Base-by-base conservation (phyloP, 1,140 invertebrate species). In the Popillia japonica region DNA sequence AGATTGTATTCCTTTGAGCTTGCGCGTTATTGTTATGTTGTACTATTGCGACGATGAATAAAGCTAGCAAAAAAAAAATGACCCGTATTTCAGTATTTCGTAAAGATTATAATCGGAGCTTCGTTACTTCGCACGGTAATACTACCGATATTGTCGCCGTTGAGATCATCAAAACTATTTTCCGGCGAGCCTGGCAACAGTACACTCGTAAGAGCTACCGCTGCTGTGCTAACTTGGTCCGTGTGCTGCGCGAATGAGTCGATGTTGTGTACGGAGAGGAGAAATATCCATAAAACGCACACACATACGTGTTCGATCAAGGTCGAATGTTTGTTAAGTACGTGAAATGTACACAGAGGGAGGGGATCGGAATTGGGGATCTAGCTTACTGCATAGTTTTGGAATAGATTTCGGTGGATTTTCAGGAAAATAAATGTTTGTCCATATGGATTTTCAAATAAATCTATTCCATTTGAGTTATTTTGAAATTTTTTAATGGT, bases 181-280 rank as follows among this genome's bases (percentile, higher is more conserved):
- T 82, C 82, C 82, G 72, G 34, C 22, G 78, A 81, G 82, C 82
- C 79, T 82, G 82, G 82, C 81, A 83, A 82, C 82, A 82, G 82
- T 82, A 80, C 78, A 75, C 76, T 42, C 44, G 79, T 17, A 14
- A 10, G 61, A 68, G 61, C 61, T 68, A 68, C 61, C 61, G 61
- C 17, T 68, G 27, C 22, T 23, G 61, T 68, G 22, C 61, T 34
- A 68, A 68, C 61, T 68, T 27, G 7, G 61, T 23, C 61, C 20
- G 61, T 11, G 4, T 34, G 11, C 61, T 34, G 61, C 61, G 48
- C 48, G 17, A 55, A 17, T 14, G 48, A 55, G 48, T 17, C 48
- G 14, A 14, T n/a, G n/a, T 17, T n/a, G 48, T 55, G 14, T 17
- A 55, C 27, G 27, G 27, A 34, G 27, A 34, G 27, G 27, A 34